Evolutionary conservation across 2,113 vertebrate species (phyloP).

Genomic region (Dasypus novemcinctus): DNA sequence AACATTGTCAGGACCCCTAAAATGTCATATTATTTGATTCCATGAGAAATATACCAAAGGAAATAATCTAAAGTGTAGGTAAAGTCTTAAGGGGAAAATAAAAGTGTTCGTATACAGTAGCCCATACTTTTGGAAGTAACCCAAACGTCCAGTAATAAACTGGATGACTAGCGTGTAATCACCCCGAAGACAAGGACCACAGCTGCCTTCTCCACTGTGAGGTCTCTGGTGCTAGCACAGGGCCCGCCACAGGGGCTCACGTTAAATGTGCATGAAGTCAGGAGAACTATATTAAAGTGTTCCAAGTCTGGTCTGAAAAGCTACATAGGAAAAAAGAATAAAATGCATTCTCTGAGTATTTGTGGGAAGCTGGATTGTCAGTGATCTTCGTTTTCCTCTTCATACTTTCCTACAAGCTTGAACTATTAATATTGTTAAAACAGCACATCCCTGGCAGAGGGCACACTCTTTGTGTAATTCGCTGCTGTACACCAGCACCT

Average conservation of each 20-base stretch:
- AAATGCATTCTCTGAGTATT: background rate
- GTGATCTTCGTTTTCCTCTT: background rate
- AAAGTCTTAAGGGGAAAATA: too few relatives aligned
- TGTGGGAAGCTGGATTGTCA: background rate
- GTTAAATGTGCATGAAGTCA: background rate
- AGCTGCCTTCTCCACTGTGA: background rate
- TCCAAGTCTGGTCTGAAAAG: background rate
- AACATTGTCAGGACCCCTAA: background rate
- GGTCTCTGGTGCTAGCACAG: background rate
- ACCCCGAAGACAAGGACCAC: too few relatives aligned
- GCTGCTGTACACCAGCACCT: background rate
- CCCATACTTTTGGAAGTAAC: too few relatives aligned
- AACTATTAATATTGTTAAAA: background rate
- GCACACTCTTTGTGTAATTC: background rate
- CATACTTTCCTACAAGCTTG: background rate
- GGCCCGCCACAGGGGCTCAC: background rate
- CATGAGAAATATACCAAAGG: too few relatives aligned
- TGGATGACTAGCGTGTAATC: too few relatives aligned
- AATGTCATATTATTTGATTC: too few relatives aligned
- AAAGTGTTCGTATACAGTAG: too few relatives aligned
- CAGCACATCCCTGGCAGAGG: background rate
- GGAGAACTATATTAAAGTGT: background rate
- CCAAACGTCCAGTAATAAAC: too few relatives aligned
- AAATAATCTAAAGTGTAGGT: too few relatives aligned
- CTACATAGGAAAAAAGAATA: background rate